Base-by-base conservation (phyloP, 2,888 invertebrate species). In the Drosophila borborema region DNA sequence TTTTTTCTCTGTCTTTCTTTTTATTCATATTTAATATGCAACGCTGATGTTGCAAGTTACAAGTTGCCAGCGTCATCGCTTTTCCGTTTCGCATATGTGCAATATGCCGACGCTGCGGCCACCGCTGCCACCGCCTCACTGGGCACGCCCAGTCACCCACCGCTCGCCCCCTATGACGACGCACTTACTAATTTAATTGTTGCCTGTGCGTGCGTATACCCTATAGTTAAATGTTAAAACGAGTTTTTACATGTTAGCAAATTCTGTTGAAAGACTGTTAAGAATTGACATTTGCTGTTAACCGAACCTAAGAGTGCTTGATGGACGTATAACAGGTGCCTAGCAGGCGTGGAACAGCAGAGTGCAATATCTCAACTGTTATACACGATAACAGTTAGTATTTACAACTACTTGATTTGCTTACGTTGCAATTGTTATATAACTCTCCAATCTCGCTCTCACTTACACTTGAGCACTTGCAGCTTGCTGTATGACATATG, bases 11-110 rank as follows among this genome's bases (percentile, higher is more conserved):
- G 55, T 64, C 59, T 70, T 70, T 68, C 67, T 68, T 69, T 72
- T 72, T 61, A 54, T 78, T 66, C 77, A 77, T 80, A 83, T 83
- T 83, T 84, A 84, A 84, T 84, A 84, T 84, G 87, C 84, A 84
- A 69, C 75, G 83, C 86, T 85, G 84, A 87, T 87, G 89, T 79
- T 85, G 89, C 84, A 88, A 86, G 89, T 79, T 85, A 82, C 86
- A 89, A 80, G 89, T 81, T 88, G 78, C 74, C 64, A 73, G 74
- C 81, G 81, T 78, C 78, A 81, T 69, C 81, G 81, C 61, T 80
- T 81, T 80, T 78, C 68, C 67, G 81, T 84, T 77, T 75, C 83
- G 72, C 81, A 86, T 85, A 61, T 81, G 82, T 86, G 86, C 88
- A 83, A 86, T 86, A 81, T 84, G 89, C 73, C 69, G 68, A 51